Base-by-base conservation (phyloP, 2,797 vertebrate genomes). In the Sparidentex hasta region DNA sequence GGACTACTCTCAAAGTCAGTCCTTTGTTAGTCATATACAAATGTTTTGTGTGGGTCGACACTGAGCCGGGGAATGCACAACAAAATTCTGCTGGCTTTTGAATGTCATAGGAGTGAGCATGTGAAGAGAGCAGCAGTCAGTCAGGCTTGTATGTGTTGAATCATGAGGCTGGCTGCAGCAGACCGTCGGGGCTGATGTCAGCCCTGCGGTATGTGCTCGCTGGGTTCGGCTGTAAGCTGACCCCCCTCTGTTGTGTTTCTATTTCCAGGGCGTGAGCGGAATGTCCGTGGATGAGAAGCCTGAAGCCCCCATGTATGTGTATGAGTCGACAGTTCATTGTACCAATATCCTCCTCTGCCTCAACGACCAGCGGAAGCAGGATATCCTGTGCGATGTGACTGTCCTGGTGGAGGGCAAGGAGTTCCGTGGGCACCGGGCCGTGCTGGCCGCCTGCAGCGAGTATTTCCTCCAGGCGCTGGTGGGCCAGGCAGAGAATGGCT, bases 281-380 rank as follows among this genome's bases (percentile, higher is more conserved):
- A 99, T 99, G 98, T 99, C 98, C 97, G 97, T 98, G 97, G 97
- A 98, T 98, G 98, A 98, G 97, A 98, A 98, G 97, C 95, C 97
- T 97, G 98, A 97, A 97, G 98, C 97, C 96, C 97, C 98, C 96
- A 98, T 99, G 97, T 99, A 99, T 93, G 98, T 99, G 95, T 99
- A 99, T 98, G 98, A 99, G 97, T 99, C 98, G 94, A 99, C 98
- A 83, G 98, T 99, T 94, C 98, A 99, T 96, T 99, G 98, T 96
- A 96, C 97, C 96, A 99, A 99, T 95, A 98, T 99, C 96, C 97
- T 99, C 96, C 97, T 98, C 96, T 97, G 97, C 96, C 97, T 99
- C 95, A 99, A 99, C 95, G 98, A 98, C 96, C 98, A 99, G 94
- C 98, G 98, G 93, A 98, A 98, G 94, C 97, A 98, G 96, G 98